Evolutionary conservation across 2,113 vertebrate species (phyloP).

Genomic region (Rhabdomys dilectus): DNA sequence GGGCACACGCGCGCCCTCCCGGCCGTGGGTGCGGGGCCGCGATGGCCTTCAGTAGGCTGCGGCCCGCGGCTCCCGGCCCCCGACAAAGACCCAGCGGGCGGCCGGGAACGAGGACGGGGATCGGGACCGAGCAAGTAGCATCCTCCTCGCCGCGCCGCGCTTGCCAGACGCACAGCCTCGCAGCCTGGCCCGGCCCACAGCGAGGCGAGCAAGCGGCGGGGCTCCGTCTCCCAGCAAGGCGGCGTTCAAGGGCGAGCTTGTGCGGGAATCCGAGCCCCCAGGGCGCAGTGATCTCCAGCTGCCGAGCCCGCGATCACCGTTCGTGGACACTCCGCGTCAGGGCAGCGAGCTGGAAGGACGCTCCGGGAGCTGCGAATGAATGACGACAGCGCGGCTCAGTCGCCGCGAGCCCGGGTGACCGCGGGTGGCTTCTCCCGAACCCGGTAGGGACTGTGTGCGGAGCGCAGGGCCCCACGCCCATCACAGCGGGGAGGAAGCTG

Average conservation of each 20-base stretch:
- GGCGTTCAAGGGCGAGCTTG: neutral
- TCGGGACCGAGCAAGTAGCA: constrained; percentile 44
- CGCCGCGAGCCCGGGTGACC: neutral
- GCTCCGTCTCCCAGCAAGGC: neutral
- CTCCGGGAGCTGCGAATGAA: constrained; percentile 62
- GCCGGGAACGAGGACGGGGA: neutral
- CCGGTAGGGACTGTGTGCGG: neutral
- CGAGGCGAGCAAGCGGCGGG: neutral
- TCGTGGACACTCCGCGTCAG: neutral
- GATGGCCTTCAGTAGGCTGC: constrained; percentile 19
- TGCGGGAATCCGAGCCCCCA: neutral
- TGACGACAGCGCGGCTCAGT: constrained; percentile 59
- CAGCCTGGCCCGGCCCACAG: constrained; percentile 1
- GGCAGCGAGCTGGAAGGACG: constrained; percentile 25
- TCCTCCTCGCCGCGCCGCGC: constrained; percentile 61
- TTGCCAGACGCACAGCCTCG: constrained; percentile 18
- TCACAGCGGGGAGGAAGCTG: constrained; percentile 12
- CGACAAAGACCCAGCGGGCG: constrained; percentile 31
- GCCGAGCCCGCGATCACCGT: neutral
- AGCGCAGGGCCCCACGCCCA: constrained; percentile 67
- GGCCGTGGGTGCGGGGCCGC: neutral
- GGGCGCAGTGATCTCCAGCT: neutral
- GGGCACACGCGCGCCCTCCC: neutral
- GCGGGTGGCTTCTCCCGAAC: neutral
- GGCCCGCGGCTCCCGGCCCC: constrained; percentile 15